Conservation (phyloP, 2,797 vertebrate genomes). For the Pygocentrus nattereri region DNA sequence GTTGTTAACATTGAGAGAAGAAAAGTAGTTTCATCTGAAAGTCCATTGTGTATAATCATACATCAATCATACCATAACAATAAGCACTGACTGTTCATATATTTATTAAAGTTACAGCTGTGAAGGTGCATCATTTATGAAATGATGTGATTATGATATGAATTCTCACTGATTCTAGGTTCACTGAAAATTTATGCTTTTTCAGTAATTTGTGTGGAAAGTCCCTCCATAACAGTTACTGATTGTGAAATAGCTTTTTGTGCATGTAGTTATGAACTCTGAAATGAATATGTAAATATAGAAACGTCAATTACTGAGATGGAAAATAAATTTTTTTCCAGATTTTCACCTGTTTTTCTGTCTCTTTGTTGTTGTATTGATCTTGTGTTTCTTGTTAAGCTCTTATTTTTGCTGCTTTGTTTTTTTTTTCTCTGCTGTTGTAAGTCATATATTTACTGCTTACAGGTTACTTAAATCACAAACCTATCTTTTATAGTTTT, state of each 20-base stretch:
- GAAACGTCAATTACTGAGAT: background rate
- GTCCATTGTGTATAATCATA: background rate
- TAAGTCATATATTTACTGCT: background rate
- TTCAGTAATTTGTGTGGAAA: constrained; percentile 9
- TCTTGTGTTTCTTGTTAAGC: background rate
- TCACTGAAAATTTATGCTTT: constrained; percentile 10
- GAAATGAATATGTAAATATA: constrained; percentile 4
- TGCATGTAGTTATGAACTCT: constrained; percentile 21
- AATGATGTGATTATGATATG: background rate
- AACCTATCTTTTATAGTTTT: background rate
- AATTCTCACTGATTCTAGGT: background rate
- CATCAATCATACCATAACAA: background rate
- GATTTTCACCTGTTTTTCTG: background rate
- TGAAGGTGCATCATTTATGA: background rate
- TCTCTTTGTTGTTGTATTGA: background rate
- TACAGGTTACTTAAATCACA: background rate
- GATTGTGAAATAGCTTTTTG: background rate
- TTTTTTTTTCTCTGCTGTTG: background rate
- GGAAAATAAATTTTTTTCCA: constrained; percentile 36
- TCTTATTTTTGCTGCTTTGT: background rate
- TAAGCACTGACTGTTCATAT: background rate
- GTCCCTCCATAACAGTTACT: background rate
- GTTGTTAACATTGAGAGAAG: too few relatives aligned
- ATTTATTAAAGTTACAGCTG: constrained; percentile 13
- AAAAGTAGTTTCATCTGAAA: background rate